Conservation (phyloP, 2,797 vertebrate genomes). For the Luscinia luscinia region DNA sequence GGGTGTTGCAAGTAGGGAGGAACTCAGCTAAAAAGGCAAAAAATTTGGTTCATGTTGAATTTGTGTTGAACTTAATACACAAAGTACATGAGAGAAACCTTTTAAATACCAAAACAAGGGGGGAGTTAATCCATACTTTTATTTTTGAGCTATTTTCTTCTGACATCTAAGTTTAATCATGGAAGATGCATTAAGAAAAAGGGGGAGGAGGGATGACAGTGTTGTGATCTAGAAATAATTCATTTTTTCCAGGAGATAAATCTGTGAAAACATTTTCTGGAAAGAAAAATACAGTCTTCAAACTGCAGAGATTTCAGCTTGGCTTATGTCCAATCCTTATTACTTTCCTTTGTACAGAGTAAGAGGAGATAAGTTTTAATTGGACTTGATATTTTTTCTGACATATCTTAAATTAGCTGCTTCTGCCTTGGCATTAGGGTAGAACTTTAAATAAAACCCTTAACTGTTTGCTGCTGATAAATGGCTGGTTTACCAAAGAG, state of each 20-base stretch:
- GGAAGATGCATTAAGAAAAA: neutral
- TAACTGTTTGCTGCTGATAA: constrained; percentile 52
- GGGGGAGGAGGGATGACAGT: neutral
- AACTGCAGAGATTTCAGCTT: neutral
- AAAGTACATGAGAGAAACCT: neutral
- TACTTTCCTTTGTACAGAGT: neutral
- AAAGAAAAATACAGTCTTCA: constrained; percentile 14
- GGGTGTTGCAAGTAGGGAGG: neutral
- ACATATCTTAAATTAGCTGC: constrained; percentile 35
- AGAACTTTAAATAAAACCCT: constrained; percentile 32
- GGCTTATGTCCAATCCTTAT: constrained; percentile 24
- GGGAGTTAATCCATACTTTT: neutral
- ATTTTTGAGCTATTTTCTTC: neutral
- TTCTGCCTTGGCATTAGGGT: constrained; percentile 15
- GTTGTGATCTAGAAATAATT: constrained; percentile 39
- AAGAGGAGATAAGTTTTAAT: constrained; percentile 51
- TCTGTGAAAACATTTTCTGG: constrained; percentile 36
- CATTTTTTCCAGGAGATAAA: constrained; percentile 52
- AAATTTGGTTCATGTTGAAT: neutral
- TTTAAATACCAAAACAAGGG: neutral
- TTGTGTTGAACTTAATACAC: neutral
- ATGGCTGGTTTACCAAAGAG: constrained; percentile 41
- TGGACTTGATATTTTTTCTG: constrained; percentile 25
- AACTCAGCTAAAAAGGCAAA: neutral
- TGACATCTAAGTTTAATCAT: neutral